Conservation (phyloP, 35 echinoderm and acorn worm genomes). For the Ptychodera flava region DNA sequence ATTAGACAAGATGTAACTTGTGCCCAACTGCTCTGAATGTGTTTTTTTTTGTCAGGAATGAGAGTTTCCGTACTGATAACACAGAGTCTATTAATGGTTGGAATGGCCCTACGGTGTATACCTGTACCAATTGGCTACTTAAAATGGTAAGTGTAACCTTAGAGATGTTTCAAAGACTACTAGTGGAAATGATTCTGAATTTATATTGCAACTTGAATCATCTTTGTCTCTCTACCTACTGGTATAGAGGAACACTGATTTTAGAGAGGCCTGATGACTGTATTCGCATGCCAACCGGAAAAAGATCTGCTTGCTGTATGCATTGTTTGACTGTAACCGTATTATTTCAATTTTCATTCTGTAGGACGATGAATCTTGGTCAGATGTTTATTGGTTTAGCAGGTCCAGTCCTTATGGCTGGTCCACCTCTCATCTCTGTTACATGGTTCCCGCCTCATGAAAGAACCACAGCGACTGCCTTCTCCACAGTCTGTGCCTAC, state of each 20-base stretch:
- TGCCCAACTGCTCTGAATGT: no score
- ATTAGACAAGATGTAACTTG: no score
- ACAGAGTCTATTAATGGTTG: conserved; percentile 21
- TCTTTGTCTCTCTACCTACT: no score
- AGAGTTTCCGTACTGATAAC: conserved; percentile 35
- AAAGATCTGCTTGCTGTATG: no score
- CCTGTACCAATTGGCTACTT: conserved; percentile 23
- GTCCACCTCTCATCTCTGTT: conserved; percentile 51
- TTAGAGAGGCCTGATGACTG: no score
- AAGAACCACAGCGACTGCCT: conserved; percentile 72
- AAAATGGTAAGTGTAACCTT: conserved; percentile 64
- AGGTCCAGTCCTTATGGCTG: conserved; percentile 66
- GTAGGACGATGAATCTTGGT: conserved; percentile 76
- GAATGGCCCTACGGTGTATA: conserved; percentile 41
- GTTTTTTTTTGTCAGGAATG: conserved; percentile 35
- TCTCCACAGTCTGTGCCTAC: conserved; percentile 27
- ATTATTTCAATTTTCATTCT: background rate
- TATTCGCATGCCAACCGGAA: no score
- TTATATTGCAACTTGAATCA: no score
- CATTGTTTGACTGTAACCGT: no score
- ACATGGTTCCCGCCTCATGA: conserved; percentile 84
- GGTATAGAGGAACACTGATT: no score
- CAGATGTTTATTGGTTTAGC: conserved; percentile 71
- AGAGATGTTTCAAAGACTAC: no score
- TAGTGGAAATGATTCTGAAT: no score